Conservation (phyloP, 2,797 vertebrate species). For the Apogon hyalosoma region DNA sequence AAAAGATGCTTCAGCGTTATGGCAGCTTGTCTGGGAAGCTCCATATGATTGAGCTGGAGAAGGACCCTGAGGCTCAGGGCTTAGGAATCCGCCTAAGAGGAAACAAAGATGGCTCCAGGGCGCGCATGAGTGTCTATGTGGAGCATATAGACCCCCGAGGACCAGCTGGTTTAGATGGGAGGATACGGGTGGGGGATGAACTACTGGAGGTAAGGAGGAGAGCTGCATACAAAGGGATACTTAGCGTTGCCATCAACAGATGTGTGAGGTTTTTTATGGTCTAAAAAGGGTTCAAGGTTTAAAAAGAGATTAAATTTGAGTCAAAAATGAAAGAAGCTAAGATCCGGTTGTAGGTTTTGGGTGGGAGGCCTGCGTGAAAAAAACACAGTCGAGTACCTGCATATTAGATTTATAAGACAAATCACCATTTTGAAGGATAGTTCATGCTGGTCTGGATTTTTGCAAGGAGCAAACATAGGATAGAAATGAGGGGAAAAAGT, state of each 20-base stretch:
- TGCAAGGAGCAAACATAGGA: conserved; percentile 25
- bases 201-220: conserved; percentile 90
- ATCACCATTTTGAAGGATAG: conserved; percentile 51
- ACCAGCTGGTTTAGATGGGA: conserved; percentile 90
- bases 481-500: conserved; percentile 36
- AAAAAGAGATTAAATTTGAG: conserved; percentile 31
- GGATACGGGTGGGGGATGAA: conserved; percentile 91
- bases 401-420: conserved; percentile 49
- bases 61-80: conserved; percentile 87
- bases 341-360: conserved; percentile 32
- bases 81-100: conserved; percentile 92
- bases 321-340: conserved; percentile 28
- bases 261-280: conserved; percentile 17
- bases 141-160: conserved; percentile 90
- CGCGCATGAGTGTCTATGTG: conserved; percentile 91
- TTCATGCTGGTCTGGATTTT: conserved; percentile 19
- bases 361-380: conserved; percentile 17
- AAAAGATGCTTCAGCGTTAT: conserved; percentile 89
- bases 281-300: conserved; percentile 2
- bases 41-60: conserved; percentile 92
- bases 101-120: conserved; percentile 88
- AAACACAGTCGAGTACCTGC: neutral
- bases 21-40: conserved; percentile 90
- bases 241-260: conserved; percentile 13
- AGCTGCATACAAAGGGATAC: neutral